Evolutionary conservation across 2,888 invertebrate species (phyloP), one percentile per base, ranked within the genome.

Genomic region (Rotaria sp.): DNA sequence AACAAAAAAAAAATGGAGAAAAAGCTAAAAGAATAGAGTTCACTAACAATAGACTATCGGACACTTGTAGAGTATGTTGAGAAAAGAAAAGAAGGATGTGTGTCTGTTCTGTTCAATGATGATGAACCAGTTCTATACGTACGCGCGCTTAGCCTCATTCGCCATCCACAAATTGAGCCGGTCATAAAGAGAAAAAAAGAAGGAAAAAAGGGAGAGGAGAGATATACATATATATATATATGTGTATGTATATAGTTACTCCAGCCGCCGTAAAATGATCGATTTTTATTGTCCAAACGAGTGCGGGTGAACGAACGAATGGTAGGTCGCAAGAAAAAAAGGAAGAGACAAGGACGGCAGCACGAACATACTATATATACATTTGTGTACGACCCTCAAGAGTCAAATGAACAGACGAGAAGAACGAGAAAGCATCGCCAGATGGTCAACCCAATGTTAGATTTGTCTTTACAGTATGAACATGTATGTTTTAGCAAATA

Each of bases 61-160:
- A 67, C 67, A 67, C 67, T 67, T 67, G 67, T 67, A 67, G 35
- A 67, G 67, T 67, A 67, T 67, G 67, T 67, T 67, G 67, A 67
- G 67, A 67, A 35, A 35, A 67, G 67, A 67, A 59, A 35, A 67
- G 67, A 67, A 67, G 67, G 67, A 67, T 67, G 35, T 67, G 67
- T 67, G 67, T 67, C 67, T 67, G 67, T 67, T 67, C 67, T 67
- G 67, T 67, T 67, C 67, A 67, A 67, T 67, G 67, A 67, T 67
- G 67, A 67, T 67, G 67, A 67, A 67, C 67, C 67, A 67, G 67
- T 67, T 67, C 67, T 67, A 35, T 67, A 30, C 67, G 67, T 67
- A 67, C 67, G 18, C 50, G 18, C 50, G 67, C 35, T 35, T 18
- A 35, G 67, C 35, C 67, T 67, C 67, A 67, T 67, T 67, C 67